phyloP scores from a whole-genome alignment of 2,113 vertebrate species.

The Ciconia maguari region DNA sequence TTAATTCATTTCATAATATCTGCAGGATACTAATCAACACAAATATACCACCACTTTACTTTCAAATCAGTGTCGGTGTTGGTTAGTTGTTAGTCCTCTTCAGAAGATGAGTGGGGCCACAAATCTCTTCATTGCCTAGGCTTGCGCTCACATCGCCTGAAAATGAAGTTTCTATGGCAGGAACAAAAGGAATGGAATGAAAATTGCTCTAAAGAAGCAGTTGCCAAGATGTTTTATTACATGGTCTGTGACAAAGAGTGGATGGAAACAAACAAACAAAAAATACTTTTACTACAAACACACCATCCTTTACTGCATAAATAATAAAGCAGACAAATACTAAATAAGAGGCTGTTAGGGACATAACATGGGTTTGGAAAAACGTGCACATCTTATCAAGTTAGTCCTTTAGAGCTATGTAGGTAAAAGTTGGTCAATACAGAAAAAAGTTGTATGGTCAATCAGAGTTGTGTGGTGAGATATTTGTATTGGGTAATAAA shows the following conservation, averaged over 20 bases:
- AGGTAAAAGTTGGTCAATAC: neutral
- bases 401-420: neutral
- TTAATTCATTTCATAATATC: neutral
- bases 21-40: conserved; percentile 24
- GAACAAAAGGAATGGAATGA: conserved; percentile 3
- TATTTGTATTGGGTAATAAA: neutral
- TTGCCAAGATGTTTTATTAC: conserved; percentile 22
- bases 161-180: neutral
- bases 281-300: neutral
- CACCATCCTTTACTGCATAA: neutral
- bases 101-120: neutral
- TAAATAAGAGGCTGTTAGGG: neutral
- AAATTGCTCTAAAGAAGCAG: neutral
- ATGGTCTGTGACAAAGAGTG: neutral
- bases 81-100: neutral
- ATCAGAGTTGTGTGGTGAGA: neutral
- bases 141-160: neutral
- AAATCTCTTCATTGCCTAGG: neutral
- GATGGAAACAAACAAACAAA: neutral
- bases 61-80: neutral
- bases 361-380: neutral
- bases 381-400: neutral
- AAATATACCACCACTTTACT: conserved; percentile 4
- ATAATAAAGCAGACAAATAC: conserved; percentile 4
- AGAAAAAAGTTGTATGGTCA: neutral